A percentile compares a stretch with the other conserved stretches of the same genome.
Evolutionary conservation across 2,113 vertebrate genomes (phyloP).

Genomic region (Nymphicus hollandicus): DNA sequence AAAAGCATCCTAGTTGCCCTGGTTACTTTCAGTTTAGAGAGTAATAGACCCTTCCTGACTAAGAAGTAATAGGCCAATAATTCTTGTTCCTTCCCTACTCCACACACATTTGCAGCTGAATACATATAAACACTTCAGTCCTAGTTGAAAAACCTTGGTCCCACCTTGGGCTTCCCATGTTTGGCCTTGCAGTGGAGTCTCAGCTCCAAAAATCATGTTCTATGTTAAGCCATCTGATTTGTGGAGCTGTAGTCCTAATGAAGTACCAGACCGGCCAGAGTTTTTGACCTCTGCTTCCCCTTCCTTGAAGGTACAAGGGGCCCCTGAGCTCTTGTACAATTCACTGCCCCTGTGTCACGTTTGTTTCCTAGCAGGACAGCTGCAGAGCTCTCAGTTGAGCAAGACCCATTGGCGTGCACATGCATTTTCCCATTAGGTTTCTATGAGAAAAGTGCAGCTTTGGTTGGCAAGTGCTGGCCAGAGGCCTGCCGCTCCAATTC

Average conservation of each 20-base stretch:
- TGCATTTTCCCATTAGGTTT: neutral
- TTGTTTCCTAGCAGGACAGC: neutral
- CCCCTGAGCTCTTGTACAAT: neutral
- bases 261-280: neutral
- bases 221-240: neutral
- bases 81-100: neutral
- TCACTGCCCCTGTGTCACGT: neutral
- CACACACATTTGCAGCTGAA: neutral
- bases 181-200: neutral
- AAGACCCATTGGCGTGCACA: neutral
- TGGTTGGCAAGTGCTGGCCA: conserved; percentile 17
- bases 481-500: neutral
- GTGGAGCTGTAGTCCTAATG: neutral
- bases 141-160: neutral
- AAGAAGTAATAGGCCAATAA: neutral
- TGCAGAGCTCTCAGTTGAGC: neutral
- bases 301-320: neutral
- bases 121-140: neutral
- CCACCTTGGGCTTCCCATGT: neutral
- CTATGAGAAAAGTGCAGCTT: conserved; percentile 7
- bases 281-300: conserved; percentile 1
- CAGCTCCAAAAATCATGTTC: neutral
- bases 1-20: neutral
- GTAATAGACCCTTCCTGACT: neutral
- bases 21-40: neutral